Evolutionary conservation across 2,113 vertebrate genomes (phyloP), one percentile per base, ranked within the genome.

Genomic region (Callospermophilus lateralis): DNA sequence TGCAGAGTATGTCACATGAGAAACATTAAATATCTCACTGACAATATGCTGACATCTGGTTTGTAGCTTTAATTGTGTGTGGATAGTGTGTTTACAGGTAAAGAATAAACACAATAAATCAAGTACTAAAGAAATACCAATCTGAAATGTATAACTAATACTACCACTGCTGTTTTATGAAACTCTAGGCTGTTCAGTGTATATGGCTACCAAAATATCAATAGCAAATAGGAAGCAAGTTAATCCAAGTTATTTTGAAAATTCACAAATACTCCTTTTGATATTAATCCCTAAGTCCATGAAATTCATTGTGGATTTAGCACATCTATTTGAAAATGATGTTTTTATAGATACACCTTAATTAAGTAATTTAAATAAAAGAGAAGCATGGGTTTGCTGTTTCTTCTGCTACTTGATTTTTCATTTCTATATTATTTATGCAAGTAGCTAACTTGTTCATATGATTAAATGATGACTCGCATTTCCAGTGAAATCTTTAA

Each of bases 31-130:
- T 80, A 94, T 80, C 20, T 26, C 8, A 1, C 42, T 90, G 89
- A 67, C 72, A 96, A 9, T 0, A 24, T 94, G 68, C 37, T 96
- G 90, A 97, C 87, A 97, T 97, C 89, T 98, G 94, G 84, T 92
- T 97, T 72, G 68, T 94, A 96, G 92, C 86, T 97, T 97, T 89
- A 97, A 61, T 63, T 58, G 65, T 34, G 65, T 68, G 42, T 74
- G 24, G 39, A 89, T 93, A 94, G 55, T 34, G 0, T n/a, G 15
- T 81, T 90, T 90, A 88, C 93, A 70, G 70, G 37, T 96, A 72
- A 97, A 97, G 53, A 0, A 0, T 72, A 92, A 93, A 16, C 20
- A 88, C 65, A 93, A 48, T 91, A 97, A 97, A 97, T 96, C 87
- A 97, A 93, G 15, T 83, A 95, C 0, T 1, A 85, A 58, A 72